Evolutionary conservation across 2,113 vertebrate species (phyloP).

Genomic region (Accipiter cooperii): DNA sequence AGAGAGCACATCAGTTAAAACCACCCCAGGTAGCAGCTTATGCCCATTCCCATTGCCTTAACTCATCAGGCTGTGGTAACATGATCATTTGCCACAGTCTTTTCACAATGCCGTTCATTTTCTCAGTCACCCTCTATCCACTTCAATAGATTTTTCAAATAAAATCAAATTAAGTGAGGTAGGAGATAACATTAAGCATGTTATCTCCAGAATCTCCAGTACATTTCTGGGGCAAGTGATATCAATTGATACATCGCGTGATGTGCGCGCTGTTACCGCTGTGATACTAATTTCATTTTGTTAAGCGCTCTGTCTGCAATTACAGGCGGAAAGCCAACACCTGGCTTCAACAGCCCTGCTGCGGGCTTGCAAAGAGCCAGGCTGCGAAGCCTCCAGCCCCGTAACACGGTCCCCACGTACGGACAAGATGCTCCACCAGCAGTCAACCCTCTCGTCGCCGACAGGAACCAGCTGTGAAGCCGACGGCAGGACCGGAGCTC

Average conservation of each 20-base stretch:
- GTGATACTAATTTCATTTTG: neutral
- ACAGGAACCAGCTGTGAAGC: neutral
- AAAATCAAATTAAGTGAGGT: neutral
- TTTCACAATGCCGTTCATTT: neutral
- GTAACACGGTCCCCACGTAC: neutral
- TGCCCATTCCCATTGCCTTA: neutral
- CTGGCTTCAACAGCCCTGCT: neutral
- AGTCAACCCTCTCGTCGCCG: fast-evolving
- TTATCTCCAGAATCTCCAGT: neutral
- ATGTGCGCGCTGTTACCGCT: neutral
- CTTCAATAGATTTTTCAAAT: neutral
- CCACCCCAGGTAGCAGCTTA: neutral
- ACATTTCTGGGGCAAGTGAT: neutral
- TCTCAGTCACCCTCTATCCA: neutral
- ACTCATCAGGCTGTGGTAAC: neutral
- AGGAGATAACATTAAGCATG: neutral
- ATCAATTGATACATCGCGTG: neutral
- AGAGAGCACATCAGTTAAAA: neutral
- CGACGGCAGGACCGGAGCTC: neutral
- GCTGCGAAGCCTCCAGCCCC: neutral
- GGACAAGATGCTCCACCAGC: neutral
- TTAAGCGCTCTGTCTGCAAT: fast-evolving
- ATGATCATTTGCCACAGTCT: neutral
- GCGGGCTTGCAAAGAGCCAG: neutral
- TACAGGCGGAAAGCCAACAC: neutral